Conservation (phyloP, 1,140 invertebrate species). For the Saccostrea glomerata region DNA sequence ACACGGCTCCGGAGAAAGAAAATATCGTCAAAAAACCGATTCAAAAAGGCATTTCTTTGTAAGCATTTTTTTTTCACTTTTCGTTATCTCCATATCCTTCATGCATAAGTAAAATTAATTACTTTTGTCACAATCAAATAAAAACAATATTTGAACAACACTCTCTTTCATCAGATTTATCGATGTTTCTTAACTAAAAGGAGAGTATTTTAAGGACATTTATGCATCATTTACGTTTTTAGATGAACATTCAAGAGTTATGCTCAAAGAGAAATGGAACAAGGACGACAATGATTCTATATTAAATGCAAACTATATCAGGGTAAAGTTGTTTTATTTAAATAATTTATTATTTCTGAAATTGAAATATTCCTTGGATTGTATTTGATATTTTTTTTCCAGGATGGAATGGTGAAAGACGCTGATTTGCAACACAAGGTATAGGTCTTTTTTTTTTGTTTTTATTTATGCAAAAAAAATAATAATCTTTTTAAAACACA, state of each 20-base stretch:
- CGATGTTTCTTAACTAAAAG: too few species aligned
- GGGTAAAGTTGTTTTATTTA: not conserved
- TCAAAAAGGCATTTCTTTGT: not conserved
- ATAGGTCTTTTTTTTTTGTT: not conserved
- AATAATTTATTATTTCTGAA: too few species aligned
- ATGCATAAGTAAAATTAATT: too few species aligned
- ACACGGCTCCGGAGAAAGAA: not conserved
- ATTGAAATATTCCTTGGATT: too few species aligned
- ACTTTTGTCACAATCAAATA: not conserved
- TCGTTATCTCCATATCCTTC: too few species aligned
- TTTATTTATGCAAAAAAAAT: not conserved
- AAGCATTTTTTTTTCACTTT: not conserved
- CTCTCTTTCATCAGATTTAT: too few species aligned
- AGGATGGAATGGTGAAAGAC: not conserved
- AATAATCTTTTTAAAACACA: too few species aligned
- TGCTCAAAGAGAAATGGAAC: not conserved
- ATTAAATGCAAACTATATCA: not conserved
- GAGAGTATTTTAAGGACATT: not conserved
- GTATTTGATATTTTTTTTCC: too few species aligned
- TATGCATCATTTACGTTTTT: not conserved
- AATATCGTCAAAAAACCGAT: not conserved
- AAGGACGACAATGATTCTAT: not conserved
- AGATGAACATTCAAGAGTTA: not conserved
- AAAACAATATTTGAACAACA: not conserved
- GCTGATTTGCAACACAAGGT: not conserved